Evolutionary conservation across 2,888 invertebrate species (phyloP), one percentile per base, ranked within the genome.

Genomic region (Maniola hyperantus): DNA sequence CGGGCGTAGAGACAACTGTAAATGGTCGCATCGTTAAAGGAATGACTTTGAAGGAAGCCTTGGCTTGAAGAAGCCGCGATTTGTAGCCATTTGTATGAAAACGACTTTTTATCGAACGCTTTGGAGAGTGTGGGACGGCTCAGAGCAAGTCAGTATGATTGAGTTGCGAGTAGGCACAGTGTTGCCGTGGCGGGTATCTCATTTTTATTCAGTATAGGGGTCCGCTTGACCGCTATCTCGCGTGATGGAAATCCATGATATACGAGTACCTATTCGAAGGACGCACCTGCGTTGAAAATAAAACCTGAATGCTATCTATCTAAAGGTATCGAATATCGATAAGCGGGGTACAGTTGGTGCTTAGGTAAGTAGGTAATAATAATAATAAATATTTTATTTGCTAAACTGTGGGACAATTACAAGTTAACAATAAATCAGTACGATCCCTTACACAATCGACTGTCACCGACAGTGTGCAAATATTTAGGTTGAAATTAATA

Each of bases 71-170:
- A 11, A 11, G 20, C 6, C 39, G 42, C 13, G 20, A 57, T 57
- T 57, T 57, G 57, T 57, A 57, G 57, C 39, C 11, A 42, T 39
- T 57, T 57, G 57, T 42, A 13, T 42, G 57, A 11, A 57, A 57
- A 57, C 39, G 39, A 39, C 15, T 42, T 18, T 13, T 26, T 42
- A 57, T 42, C 20, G 26, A 39, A 18, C 42, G 2, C 15, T 10
- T 18, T 20, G 0, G 26, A 26, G 50, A 6, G 11, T 8, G 10
- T 26, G 50, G 50, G 50, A 11, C 11, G 50, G 8, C 8, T 15
- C 18, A 0, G 11, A 5, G 11, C 20, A 10, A n/a, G 20, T 11
- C 36, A n/a, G 33, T 10, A 11, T 36, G 5, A 36, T 42, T 42
- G 57, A 36, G 54, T 10, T 36, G 8, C 34, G 54, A 1, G 13